phyloP scores from a whole-genome alignment of 1,140 invertebrate genomes.

The Kradibia gibbosae region DNA sequence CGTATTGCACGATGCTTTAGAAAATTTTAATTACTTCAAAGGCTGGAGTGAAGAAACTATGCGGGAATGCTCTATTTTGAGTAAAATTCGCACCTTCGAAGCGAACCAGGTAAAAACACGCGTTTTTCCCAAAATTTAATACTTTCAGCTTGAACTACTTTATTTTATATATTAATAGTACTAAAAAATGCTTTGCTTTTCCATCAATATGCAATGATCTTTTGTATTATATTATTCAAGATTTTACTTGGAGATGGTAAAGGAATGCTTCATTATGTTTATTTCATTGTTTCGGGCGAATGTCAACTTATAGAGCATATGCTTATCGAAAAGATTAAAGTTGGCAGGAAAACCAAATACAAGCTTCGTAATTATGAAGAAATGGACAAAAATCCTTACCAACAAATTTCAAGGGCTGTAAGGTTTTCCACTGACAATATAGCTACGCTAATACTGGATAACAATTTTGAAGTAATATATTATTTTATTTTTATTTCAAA shows the following conservation, averaged over 20 bases:
- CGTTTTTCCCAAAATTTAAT: not conserved
- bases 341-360: slow-evolving; percentile 67
- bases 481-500: not conserved
- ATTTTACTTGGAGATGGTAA: slow-evolving; percentile 76
- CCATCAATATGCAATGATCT: slow-evolving; percentile 27
- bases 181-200: too few species aligned
- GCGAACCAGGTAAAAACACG: slow-evolving; percentile 70
- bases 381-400: not conserved
- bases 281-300: slow-evolving; percentile 77
- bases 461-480: not conserved
- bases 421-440: not conserved
- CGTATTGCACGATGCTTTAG: slow-evolving; percentile 74
- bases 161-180: slow-evolving; percentile 13
- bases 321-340: slow-evolving; percentile 65
- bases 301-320: slow-evolving; percentile 78
- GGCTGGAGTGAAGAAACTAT: slow-evolving; percentile 73
- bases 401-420: not conserved
- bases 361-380: slow-evolving; percentile 67
- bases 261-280: slow-evolving; percentile 77
- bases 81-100: slow-evolving; percentile 75
- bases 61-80: slow-evolving; percentile 78
- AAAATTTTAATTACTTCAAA: slow-evolving; percentile 78
- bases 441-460: not conserved
- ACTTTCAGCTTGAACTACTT: not conserved
- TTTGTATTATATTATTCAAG: slow-evolving; percentile 46